Percentiles rank a stretch among this genome's conserved stretches.
Conservation (phyloP, 2,113 vertebrate genomes). For the Mus spicilegus region DNA sequence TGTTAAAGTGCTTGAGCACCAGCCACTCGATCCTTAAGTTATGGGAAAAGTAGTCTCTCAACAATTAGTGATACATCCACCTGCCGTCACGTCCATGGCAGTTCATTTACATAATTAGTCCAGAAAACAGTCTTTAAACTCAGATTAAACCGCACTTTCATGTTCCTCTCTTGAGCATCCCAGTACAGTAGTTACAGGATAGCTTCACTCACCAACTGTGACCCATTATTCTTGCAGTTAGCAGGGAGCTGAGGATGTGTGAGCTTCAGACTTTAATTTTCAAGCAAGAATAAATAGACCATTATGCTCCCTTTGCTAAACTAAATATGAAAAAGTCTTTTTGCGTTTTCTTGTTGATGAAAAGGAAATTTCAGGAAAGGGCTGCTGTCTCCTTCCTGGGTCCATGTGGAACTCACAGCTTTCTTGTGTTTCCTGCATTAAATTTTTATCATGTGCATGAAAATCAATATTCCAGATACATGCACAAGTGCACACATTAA, state of each 20-base stretch:
- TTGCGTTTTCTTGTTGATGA: neutral
- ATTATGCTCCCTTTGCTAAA: conserved; percentile 20
- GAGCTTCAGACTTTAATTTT: conserved; percentile 45
- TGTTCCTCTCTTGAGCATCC: neutral
- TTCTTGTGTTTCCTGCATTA: conserved; percentile 58
- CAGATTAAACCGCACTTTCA: neutral
- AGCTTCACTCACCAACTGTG: neutral
- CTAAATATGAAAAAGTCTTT: conserved; percentile 34
- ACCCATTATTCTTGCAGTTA: conserved; percentile 20
- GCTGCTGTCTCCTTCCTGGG: conserved; percentile 13
- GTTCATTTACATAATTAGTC: conserved; percentile 3
- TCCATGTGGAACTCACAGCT: conserved; percentile 28
- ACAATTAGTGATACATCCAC: neutral
- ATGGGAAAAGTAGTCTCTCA: neutral
- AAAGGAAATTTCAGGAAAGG: neutral
- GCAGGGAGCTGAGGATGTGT: neutral
- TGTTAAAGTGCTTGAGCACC: neutral
- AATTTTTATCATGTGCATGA: conserved; percentile 67
- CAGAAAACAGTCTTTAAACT: conserved; percentile 34
- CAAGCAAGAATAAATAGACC: conserved; percentile 57
- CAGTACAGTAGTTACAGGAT: neutral
- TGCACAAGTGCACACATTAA: conserved; percentile 80
- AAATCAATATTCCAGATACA: conserved; percentile 80
- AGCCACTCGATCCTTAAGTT: neutral
- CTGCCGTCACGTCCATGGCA: neutral